A percentile compares a stretch with the other conserved stretches of the same genome.
phyloP scores from a whole-genome alignment of 2,888 invertebrate genomes.

The Stenolophus ochropezus region DNA sequence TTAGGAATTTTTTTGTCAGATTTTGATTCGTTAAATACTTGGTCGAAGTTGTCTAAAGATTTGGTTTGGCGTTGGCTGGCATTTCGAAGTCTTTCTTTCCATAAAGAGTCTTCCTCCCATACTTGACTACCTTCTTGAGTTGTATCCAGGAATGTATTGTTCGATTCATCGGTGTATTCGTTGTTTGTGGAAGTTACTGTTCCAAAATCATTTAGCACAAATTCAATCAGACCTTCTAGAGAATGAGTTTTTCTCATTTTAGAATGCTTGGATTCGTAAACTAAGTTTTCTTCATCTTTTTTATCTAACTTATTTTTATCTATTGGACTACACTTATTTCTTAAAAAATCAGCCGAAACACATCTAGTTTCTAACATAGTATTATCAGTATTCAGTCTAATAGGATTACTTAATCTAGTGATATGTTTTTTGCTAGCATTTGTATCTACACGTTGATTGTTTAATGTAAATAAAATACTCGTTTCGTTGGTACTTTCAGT shows the following conservation, averaged over 20 bases:
- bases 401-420: slow-evolving; percentile 84
- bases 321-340: slow-evolving; percentile 79
- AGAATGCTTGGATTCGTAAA: slow-evolving; percentile 68
- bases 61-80: slow-evolving; percentile 88
- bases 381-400: slow-evolving; percentile 69
- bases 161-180: slow-evolving; percentile 56
- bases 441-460: slow-evolving; percentile 79
- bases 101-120: slow-evolving; percentile 89
- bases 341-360: slow-evolving; percentile 80
- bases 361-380: slow-evolving; percentile 78
- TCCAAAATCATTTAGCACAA: slow-evolving; percentile 70
- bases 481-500: slow-evolving; percentile 64
- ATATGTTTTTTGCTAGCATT: slow-evolving; percentile 78
- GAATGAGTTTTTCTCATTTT: slow-evolving; percentile 76
- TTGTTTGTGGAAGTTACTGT: slow-evolving; percentile 61
- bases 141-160: slow-evolving; percentile 62
- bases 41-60: slow-evolving; percentile 88
- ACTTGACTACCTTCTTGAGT: slow-evolving; percentile 78
- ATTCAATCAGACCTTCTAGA: slow-evolving; percentile 77
- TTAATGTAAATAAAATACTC: slow-evolving; percentile 72
- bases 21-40: slow-evolving; percentile 69
- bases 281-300: slow-evolving; percentile 70
- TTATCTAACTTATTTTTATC: slow-evolving; percentile 83
- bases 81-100: slow-evolving; percentile 86
- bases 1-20: slow-evolving; percentile 63